Evolutionary conservation across 1,140 invertebrate species (phyloP), one percentile per base, ranked within the genome.

Genomic region (Drosophila navojoa): DNA sequence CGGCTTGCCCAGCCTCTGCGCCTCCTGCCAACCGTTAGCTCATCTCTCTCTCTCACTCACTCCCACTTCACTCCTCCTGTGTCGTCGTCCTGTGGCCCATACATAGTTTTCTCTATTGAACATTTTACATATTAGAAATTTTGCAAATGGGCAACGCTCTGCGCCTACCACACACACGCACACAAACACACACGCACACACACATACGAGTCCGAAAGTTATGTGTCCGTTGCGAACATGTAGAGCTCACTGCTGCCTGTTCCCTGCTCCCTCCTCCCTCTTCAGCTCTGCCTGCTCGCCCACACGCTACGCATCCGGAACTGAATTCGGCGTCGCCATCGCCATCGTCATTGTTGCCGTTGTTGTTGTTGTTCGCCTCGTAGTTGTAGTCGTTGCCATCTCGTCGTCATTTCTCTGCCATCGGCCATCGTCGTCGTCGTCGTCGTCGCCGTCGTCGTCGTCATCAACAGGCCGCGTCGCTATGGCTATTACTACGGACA

Each of bases 81-180:
- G 54, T 2, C 5, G 7, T 57, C 57, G 32, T 59, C 49, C 53
- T 47, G 25, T 72, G 61, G 52, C 71, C 76, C 76, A 64, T 77
- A 89, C 84, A 87, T 89, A 87, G 82, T 87, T 87, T 87, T 87
- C 84, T 89, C 84, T 89, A 89, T 87, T 87, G 84, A 87, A 87
- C 84, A 87, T 87, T 87, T 87, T 87, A 87, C 84, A 87, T 87
- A 87, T 87, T 87, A 87, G 84, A 87, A 87, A 81, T 89, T 68
- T 87, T 87, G 84, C 76, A 87, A 87, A 89, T 87, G 82, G 84
- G 79, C 79, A 77, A 82, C 66, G 77, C 67, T 72, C 61, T 77
- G 64, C 58, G 75, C 75, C 63, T 69, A 77, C 54, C 16, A 35
- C 27, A 35, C 44, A 47, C 57, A 45, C 19, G 19, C 19, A 22